These are phyloP conservation scores for Caenorhabditis imperialis DNA, from an alignment of 2,888 invertebrate genomes.

Conservation along the genomic window DNA sequence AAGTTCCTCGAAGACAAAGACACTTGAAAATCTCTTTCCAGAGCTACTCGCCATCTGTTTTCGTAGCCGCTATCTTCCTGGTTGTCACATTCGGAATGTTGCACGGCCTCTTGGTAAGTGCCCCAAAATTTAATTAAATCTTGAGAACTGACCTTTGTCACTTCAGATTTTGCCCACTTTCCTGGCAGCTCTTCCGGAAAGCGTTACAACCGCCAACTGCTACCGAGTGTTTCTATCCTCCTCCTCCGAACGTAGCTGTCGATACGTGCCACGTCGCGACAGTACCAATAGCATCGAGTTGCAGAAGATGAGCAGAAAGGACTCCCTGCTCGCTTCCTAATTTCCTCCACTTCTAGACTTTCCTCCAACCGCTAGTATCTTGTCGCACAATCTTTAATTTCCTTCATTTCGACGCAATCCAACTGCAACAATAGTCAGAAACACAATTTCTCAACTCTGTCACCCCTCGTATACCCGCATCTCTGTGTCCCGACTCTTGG, in stretches of 20 bases:
- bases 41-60: conserved; percentile 75
- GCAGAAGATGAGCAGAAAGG: conserved; percentile 43
- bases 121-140: conserved; percentile 49
- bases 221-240: conserved; percentile 72
- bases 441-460: conserved; percentile 35
- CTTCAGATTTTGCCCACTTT: conserved; percentile 72
- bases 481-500: conserved; percentile 20
- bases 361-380: conserved; percentile 37
- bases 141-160: conserved; percentile 22
- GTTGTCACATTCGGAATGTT: conserved; percentile 74
- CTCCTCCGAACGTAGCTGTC: conserved; percentile 69
- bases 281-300: conserved; percentile 51
- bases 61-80: conserved; percentile 75
- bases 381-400: conserved; percentile 45
- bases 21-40: conserved; percentile 36
- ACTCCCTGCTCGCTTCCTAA: conserved; percentile 22
- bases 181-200: conserved; percentile 71
- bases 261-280: conserved; percentile 61
- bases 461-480: not conserved
- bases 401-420: conserved; percentile 39
- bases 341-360: conserved; percentile 1
- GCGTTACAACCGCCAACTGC: conserved; percentile 70
- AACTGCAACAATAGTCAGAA: conserved; percentile 7
- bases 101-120: conserved; percentile 70
- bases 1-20: conserved; percentile 5